These are phyloP conservation scores for Ameiurus melas DNA, from an alignment of 2,113 vertebrate species.

Conservation along the genomic window DNA sequence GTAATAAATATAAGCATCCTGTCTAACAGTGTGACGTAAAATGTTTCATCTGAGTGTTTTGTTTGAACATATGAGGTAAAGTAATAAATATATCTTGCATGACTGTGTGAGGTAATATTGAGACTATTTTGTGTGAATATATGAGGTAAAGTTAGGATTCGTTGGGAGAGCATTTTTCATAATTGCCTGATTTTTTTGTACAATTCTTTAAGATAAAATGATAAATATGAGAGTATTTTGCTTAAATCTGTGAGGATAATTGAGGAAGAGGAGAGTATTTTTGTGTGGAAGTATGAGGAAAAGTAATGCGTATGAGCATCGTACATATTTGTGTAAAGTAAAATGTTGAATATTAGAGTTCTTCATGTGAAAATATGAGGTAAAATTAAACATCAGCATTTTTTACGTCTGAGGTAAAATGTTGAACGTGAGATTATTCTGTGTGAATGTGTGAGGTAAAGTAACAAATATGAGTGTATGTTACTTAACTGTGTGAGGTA, in stretches of 20 bases:
- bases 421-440: not conserved
- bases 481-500: not conserved
- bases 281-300: too few species aligned
- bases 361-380: not conserved
- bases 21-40: not conserved
- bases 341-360: not conserved
- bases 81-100: not conserved
- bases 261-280: not conserved
- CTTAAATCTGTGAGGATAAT: not conserved
- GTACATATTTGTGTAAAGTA: too few species aligned
- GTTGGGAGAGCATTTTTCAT: not conserved
- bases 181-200: too few species aligned
- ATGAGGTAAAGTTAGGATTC: too few species aligned
- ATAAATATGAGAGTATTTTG: not conserved
- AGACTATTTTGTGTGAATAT: too few species aligned
- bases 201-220: not conserved
- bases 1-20: not conserved
- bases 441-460: not conserved
- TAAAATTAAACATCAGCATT: not conserved
- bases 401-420: slow-evolving; percentile 1
- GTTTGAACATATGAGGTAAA: not conserved
- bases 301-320: not conserved
- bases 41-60: not conserved
- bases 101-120: not conserved
- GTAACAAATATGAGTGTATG: too few species aligned